Conservation (phyloP, 30 jellyfish, hydroid and myxozoan genomes). For the Clytia hemisphaerica region DNA sequence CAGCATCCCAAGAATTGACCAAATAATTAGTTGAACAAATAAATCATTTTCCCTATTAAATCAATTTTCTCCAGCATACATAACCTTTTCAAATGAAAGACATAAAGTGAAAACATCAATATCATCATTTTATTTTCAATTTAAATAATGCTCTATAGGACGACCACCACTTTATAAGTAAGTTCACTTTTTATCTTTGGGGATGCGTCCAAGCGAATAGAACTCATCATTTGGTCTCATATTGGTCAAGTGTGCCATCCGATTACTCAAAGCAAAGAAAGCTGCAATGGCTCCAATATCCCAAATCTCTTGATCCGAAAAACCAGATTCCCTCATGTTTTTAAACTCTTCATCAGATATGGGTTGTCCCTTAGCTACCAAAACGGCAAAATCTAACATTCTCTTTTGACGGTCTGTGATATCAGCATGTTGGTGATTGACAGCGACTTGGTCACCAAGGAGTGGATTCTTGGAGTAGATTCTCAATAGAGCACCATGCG, state of each 20-base stretch:
- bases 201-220: neutral
- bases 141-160: no score
- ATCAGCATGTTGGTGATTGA: neutral
- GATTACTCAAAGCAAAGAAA: neutral
- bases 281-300: slow-evolving; percentile 4
- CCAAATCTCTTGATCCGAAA: neutral
- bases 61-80: no score
- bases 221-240: neutral
- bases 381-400: neutral
- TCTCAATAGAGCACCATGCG: neutral
- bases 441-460: neutral
- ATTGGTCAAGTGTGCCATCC: neutral
- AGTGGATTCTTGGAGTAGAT: neutral
- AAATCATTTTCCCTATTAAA: no score
- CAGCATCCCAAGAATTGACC: no score
- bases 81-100: no score
- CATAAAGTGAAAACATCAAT: no score
- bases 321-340: neutral
- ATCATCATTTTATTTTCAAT: no score
- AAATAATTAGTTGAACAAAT: no score
- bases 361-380: neutral
- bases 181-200: neutral
- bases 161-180: no score
- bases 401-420: neutral
- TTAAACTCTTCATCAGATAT: neutral